A percentile compares a stretch with the other conserved stretches of the same genome.
These are phyloP conservation scores for Philaenus spumarius DNA, from an alignment of 1,140 invertebrate species.

Conservation along the genomic window DNA sequence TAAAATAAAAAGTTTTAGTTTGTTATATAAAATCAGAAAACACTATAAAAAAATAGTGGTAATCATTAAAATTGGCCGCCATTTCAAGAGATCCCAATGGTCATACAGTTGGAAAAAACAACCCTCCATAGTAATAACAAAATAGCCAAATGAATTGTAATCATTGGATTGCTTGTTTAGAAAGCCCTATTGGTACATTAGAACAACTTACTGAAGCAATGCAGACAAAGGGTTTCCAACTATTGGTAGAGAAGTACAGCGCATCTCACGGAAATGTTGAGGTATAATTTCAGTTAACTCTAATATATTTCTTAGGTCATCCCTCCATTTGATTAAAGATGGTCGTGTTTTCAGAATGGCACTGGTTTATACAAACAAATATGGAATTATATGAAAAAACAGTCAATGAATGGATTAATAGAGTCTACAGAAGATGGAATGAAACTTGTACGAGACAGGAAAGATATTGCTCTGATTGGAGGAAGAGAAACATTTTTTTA, in stretches of 20 bases:
- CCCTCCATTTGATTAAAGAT: background rate
- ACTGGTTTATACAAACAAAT: slow-evolving; percentile 60
- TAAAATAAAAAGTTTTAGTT: no score
- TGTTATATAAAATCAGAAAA: no score
- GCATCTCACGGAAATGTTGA: slow-evolving; percentile 59
- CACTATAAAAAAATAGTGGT: no score
- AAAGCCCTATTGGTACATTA: slow-evolving; percentile 54
- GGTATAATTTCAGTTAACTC: slow-evolving; percentile 35
- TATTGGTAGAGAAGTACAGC: slow-evolving; percentile 60
- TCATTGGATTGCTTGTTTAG: slow-evolving; percentile 39
- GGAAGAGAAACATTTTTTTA: slow-evolving; percentile 62
- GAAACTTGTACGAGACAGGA: slow-evolving; percentile 46
- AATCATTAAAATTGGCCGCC: no score
- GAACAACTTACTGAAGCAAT: slow-evolving; percentile 53
- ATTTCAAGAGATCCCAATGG: no score
- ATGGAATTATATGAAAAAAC: slow-evolving; percentile 52
- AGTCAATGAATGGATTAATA: slow-evolving; percentile 46
- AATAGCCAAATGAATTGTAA: no score
- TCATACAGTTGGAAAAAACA: no score
- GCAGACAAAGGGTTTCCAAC: slow-evolving; percentile 48
- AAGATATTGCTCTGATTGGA: slow-evolving; percentile 52
- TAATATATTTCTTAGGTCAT: background rate
- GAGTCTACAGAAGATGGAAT: slow-evolving; percentile 59
- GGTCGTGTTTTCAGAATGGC: slow-evolving; percentile 51
- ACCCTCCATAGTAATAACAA: no score